Evolutionary conservation across 2,797 vertebrate genomes (phyloP), one percentile per base, ranked within the genome.

Genomic region (Anniella stebbinsi): DNA sequence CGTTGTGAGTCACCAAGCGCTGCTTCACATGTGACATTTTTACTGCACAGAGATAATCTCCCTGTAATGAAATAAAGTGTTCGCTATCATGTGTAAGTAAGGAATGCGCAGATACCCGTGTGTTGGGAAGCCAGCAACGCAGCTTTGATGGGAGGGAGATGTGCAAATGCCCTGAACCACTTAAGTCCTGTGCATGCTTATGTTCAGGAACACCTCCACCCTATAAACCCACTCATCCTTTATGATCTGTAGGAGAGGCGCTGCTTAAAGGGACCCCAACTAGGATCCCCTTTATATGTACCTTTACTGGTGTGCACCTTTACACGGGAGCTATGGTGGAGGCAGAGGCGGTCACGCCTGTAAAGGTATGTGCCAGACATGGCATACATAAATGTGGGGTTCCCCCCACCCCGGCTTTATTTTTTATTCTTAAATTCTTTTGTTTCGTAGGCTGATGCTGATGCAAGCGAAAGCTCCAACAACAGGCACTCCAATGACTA

Each of bases 401-500:
- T 10, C 25, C 2, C 11, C 38, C 48, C 18, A 2, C 11, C 38
- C 48, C 54, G 15, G 36, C 2, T 7, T 33, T n/a, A 21, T 78
- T 30, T 5, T 36, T 45, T 86, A 57, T 17, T 70, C 48, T 45
- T 1, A 86, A 80, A 7, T 80, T 36, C 28, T 93, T 0, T 82
- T 95, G 3, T 89, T 91, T 93, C 89, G 84, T 95, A 98, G 98
- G 91, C 88, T 87, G 57, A 87, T 0, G 84, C 94, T 82, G 96
- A 95, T 45, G 73, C 90, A 0, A 96, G 96, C 2, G 89, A 93
- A 38, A 95, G 89, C 66, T 89, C 94, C 0, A 98, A 98, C 63
- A 96, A 96, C 81, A 98, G 97, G 90, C 98, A 97, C 93, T 97
- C 98, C 91, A 98, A 98, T 3, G 98, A 98, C 96, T 99, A 99